phyloP scores from a whole-genome alignment of 2,888 invertebrate species.

The Drosophila falleni region DNA sequence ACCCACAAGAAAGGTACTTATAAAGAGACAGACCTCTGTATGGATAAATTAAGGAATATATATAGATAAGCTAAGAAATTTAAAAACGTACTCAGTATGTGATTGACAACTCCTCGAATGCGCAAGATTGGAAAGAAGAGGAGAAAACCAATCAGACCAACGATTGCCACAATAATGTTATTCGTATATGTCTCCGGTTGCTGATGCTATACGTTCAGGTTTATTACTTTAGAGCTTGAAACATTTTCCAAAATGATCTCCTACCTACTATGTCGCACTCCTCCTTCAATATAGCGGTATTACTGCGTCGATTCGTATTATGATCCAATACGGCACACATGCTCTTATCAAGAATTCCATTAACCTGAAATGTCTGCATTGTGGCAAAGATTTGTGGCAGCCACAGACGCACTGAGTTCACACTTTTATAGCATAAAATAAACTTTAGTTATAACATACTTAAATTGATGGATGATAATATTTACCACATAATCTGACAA shows the following conservation, averaged over 20 bases:
- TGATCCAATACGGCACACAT: conserved; percentile 78
- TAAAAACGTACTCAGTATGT: conserved; percentile 68
- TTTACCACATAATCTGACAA: conserved; percentile 68
- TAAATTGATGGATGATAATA: neutral
- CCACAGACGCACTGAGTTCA: conserved; percentile 94
- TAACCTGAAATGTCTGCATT: conserved; percentile 86
- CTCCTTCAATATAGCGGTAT: conserved; percentile 1
- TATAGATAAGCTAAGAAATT: too few relatives aligned
- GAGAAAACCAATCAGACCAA: conserved; percentile 56
- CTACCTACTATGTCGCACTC: conserved; percentile 69
- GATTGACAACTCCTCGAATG: conserved; percentile 46
- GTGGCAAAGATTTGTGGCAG: conserved; percentile 93
- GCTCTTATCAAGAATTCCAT: conserved; percentile 39
- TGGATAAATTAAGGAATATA: neutral
- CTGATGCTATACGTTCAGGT: conserved; percentile 40
- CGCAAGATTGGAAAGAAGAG: conserved; percentile 53
- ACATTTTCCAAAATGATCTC: conserved; percentile 29
- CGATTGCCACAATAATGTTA: conserved; percentile 64
- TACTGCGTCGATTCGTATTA: conserved; percentile 34
- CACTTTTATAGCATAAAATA: conserved; percentile 84
- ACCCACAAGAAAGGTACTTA: conserved; percentile 86
- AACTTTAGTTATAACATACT: too few relatives aligned
- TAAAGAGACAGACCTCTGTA: conserved; percentile 83
- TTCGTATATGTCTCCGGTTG: conserved; percentile 49
- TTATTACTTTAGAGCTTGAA: conserved; percentile 58